Evolutionary conservation across 1,140 invertebrate species (phyloP), one percentile per base, ranked within the genome.

Genomic region (Hycleus cichorii): DNA sequence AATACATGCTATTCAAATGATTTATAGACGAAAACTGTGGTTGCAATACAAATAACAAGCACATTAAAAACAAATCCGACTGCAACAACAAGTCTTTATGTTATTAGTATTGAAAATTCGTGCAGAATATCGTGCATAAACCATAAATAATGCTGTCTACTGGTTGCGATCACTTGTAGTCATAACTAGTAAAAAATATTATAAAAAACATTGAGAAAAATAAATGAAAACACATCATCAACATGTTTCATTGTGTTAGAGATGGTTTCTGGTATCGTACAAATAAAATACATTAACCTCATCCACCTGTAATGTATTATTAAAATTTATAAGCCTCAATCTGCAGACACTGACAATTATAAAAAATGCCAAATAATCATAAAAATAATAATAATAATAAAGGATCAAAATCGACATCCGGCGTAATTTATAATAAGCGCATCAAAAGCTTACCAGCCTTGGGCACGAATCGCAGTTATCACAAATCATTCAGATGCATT

Each of bases 161-260:
- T 38, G 45, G 52, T 55, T 59, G 61, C 59, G 63, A 62, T 70
- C 69, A 69, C 70, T 71, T 73, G 69, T 72, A 72, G 67, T 73
- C 71, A 73, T 73, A 72, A 71, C 71, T 73, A 73, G 70, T 69
- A 65, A 68, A 66, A 58, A 46, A 44, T 52, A 62, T 47, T 51
- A 25, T 32, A 25, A 9, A 50, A 55, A 47, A 56, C 57, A 50
- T 56, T 60, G 40, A 52, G 51, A 50, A 58, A 10, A 49, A 38
- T 47, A 39, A 47, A n/a, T 55, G 44, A 42, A 53, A 46, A 27
- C 42, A 44, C 27, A 44, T 53, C 44, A 53, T 51, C 40, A 57
- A 48, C 46, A 49, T 50, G 49, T 64, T 54, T 47, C 58, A 43
- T 50, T 38, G 45, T 60, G 62, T 61, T 64, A 64, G 62, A 64